A percentile compares a stretch with the other conserved stretches of the same genome.
Evolutionary conservation across 2,888 invertebrate genomes (phyloP).

Genomic region (Xestia c-nigrum): DNA sequence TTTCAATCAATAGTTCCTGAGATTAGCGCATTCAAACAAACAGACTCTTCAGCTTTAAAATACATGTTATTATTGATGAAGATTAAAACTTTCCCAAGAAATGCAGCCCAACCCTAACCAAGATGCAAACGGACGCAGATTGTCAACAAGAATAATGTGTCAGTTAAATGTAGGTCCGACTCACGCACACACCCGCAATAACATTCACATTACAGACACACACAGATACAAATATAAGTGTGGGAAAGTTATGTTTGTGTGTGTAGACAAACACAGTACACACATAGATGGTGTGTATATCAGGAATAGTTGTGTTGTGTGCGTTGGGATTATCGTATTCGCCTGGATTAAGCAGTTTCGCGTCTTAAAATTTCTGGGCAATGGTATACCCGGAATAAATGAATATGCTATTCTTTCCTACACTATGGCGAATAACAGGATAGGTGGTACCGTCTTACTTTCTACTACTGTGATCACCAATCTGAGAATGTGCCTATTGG

Average conservation of each 20-base stretch:
- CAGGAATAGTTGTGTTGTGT: not conserved
- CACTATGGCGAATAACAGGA: not conserved
- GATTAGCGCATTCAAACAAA: no score
- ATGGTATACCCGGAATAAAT: not conserved
- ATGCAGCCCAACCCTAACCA: slow-evolving; percentile 48
- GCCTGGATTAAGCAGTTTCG: not conserved
- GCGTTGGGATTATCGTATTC: not conserved
- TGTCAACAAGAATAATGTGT: slow-evolving; percentile 67
- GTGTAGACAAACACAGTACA: not conserved
- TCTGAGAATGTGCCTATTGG: no score
- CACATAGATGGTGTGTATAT: not conserved
- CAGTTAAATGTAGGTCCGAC: slow-evolving; percentile 55
- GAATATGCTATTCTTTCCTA: not conserved
- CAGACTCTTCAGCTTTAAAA: no score
- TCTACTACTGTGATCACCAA: not conserved
- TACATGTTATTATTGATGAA: no score
- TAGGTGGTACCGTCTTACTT: not conserved
- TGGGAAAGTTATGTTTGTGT: slow-evolving; percentile 44
- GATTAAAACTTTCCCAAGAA: not conserved
- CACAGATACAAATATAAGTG: slow-evolving; percentile 1
- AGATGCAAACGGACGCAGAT: slow-evolving; percentile 65
- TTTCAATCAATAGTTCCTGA: no score
- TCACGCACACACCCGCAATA: slow-evolving; percentile 29
- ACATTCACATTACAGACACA: not conserved
- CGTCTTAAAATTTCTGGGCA: not conserved